Percentiles rank a stretch among this genome's conserved stretches.
Conservation (phyloP, 2,113 vertebrate genomes). For the Calyptommatus sinebrachiatus region DNA sequence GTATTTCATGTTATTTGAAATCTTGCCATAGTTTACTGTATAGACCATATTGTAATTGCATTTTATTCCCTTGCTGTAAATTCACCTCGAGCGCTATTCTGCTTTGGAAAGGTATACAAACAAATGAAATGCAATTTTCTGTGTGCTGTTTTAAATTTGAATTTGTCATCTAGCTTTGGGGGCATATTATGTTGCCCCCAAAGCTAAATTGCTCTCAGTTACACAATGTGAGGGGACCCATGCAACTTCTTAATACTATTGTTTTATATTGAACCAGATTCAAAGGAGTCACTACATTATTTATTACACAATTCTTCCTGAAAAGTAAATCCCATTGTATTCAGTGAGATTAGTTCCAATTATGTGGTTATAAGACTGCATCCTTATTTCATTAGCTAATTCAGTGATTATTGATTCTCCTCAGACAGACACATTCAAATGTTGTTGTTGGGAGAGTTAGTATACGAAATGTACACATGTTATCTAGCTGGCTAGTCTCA, state of each 20-base stretch:
- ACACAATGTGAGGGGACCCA: background rate
- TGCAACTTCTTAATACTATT: background rate
- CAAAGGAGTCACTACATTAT: background rate
- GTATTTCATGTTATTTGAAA: no score
- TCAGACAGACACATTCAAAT: background rate
- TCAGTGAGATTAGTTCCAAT: background rate
- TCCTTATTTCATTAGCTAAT: background rate
- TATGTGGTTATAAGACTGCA: background rate
- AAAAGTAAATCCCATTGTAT: background rate
- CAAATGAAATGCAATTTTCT: no score
- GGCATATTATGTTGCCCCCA: no score
- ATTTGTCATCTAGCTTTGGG: no score
- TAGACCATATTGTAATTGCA: no score
- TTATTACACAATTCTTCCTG: background rate
- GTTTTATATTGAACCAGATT: background rate
- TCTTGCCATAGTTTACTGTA: no score
- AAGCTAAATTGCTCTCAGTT: no score
- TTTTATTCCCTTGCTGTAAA: no score
- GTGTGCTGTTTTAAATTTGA: no score
- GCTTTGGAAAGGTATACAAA: no score
- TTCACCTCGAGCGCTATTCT: no score
- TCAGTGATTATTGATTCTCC: background rate
- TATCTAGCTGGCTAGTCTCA: background rate
- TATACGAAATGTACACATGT: background rate
- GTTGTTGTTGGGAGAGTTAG: background rate